Evolutionary conservation across 1,140 invertebrate genomes (phyloP).

Genomic region (Pygmarrhopalites habei): DNA sequence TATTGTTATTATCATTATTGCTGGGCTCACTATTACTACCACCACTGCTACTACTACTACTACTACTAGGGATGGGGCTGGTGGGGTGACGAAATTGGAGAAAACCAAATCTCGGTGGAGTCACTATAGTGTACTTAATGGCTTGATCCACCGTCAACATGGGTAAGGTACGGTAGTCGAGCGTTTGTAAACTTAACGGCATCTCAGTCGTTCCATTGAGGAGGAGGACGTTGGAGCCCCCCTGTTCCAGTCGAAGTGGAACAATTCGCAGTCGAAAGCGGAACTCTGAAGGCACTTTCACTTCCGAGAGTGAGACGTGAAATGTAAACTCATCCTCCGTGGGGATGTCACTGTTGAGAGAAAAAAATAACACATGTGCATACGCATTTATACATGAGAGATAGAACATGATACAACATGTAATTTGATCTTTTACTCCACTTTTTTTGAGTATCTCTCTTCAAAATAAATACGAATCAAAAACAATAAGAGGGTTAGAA

Average conservation of each 20-base stretch:
- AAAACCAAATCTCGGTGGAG: slow-evolving; percentile 28
- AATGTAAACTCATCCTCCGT: slow-evolving; percentile 39
- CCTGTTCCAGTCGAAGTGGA: slow-evolving; percentile 31
- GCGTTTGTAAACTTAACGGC: slow-evolving; percentile 17
- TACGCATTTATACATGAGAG: neutral
- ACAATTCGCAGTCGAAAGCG: slow-evolving; percentile 37
- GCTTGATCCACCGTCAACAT: slow-evolving; percentile 23
- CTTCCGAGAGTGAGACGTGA: slow-evolving; percentile 37
- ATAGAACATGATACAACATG: slow-evolving; percentile 5
- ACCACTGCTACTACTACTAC: neutral
- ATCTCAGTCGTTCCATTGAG: slow-evolving; percentile 33
- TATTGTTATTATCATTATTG: slow-evolving; percentile 7
- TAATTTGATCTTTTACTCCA: too few species aligned
- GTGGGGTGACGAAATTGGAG: slow-evolving; percentile 7
- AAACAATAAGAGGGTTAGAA: too few species aligned
- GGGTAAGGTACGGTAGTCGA: slow-evolving; percentile 36
- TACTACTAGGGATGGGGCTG: neutral
- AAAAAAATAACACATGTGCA: too few species aligned
- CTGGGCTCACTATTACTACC: neutral
- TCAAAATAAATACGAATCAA: too few species aligned
- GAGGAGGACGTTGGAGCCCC: slow-evolving; percentile 22
- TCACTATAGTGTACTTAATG: slow-evolving; percentile 33
- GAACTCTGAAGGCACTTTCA: slow-evolving; percentile 39
- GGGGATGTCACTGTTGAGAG: slow-evolving; percentile 32
- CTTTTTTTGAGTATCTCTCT: too few species aligned